A percentile compares a stretch with the other conserved stretches of the same genome.
These are phyloP conservation scores for Cygnus buccinator DNA, from an alignment of 2,113 vertebrate genomes.

Conservation along the genomic window DNA sequence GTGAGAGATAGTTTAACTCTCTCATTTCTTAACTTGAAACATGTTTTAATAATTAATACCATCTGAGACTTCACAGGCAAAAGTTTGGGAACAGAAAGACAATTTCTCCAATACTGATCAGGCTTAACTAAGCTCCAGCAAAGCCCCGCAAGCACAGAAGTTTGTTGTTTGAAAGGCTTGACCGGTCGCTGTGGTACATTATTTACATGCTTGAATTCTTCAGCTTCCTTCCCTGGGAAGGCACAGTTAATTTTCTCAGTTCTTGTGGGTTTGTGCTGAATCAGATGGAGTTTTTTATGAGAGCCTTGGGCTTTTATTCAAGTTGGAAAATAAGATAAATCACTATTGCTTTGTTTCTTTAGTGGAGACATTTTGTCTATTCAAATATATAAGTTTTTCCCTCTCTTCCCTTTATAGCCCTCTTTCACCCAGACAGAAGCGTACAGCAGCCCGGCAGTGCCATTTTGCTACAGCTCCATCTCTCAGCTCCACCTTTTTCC, in stretches of 20 bases:
- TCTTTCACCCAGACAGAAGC: neutral
- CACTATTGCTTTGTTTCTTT: conserved; percentile 40
- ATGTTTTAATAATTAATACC: conserved; percentile 6
- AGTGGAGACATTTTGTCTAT: conserved; percentile 39
- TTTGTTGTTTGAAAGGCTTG: neutral
- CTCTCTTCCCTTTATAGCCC: neutral
- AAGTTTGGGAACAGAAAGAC: neutral
- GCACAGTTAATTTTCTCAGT: conserved; percentile 17
- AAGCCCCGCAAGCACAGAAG: neutral
- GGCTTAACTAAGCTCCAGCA: neutral
- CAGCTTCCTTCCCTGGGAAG: conserved; percentile 22
- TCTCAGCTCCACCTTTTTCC: neutral
- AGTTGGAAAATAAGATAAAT: conserved; percentile 52
- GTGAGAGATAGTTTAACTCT: neutral
- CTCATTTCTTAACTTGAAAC: conserved; percentile 8
- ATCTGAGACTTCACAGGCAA: neutral
- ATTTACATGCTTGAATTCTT: conserved; percentile 41
- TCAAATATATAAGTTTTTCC: neutral
- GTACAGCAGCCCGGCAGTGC: neutral
- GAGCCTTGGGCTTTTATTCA: conserved; percentile 23
- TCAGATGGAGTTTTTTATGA: conserved; percentile 45
- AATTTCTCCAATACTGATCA: neutral
- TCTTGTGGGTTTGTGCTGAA: conserved; percentile 35
- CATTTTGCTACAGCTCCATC: neutral
- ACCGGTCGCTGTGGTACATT: fast-evolving